Percentiles rank a stretch among this genome's conserved stretches.
These are phyloP conservation scores for Dendrolimus pini DNA, from an alignment of 2,888 invertebrate species.

Conservation along the genomic window DNA sequence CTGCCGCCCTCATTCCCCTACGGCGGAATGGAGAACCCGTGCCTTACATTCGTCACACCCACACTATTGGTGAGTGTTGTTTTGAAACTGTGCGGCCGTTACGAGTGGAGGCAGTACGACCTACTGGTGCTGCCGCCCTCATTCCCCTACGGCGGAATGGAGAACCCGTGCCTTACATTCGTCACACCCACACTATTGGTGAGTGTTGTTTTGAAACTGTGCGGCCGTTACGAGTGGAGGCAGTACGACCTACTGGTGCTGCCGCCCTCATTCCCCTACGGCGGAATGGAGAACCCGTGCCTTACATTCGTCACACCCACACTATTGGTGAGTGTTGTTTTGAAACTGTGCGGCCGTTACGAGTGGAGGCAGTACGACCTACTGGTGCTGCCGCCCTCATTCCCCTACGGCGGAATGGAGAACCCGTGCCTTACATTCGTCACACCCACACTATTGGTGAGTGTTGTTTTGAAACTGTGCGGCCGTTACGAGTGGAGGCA, in stretches of 20 bases:
- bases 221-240: conserved; percentile 94
- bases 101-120: conserved; percentile 95
- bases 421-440: conserved; percentile 97
- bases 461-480: conserved; percentile 84
- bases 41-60: conserved; percentile 96
- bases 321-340: conserved; percentile 86
- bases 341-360: conserved; percentile 89
- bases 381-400: conserved; percentile 93
- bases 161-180: conserved; percentile 97
- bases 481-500: conserved; percentile 94
- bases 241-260: conserved; percentile 92
- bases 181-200: conserved; percentile 94
- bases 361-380: conserved; percentile 94
- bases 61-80: conserved; percentile 90
- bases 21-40: conserved; percentile 99
- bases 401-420: conserved; percentile 98
- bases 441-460: conserved; percentile 92
- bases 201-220: conserved; percentile 81
- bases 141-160: conserved; percentile 98
- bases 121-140: conserved; percentile 92
- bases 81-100: conserved; percentile 89
- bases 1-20: conserved; percentile 96
- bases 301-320: conserved; percentile 97
- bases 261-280: conserved; percentile 95
- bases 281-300: conserved; percentile 99